Percentiles rank a stretch among this genome's conserved stretches.
Conservation (phyloP, 2,113 vertebrate species). For the Lagopus muta region DNA sequence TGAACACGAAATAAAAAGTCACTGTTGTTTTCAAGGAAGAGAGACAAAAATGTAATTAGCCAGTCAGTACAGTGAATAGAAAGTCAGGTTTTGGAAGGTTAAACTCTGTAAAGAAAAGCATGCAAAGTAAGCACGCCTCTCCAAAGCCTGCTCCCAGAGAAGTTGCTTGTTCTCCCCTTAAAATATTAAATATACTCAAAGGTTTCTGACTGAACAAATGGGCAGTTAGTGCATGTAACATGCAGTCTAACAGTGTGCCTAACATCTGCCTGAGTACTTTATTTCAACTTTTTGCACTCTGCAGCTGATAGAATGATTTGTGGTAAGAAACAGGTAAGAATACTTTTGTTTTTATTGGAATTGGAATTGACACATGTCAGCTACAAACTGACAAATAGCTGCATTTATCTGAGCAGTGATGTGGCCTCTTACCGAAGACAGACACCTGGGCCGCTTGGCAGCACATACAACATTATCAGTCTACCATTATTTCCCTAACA, state of each 20-base stretch:
- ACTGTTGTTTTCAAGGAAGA: not conserved
- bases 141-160: not conserved
- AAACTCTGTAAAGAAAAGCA: not conserved
- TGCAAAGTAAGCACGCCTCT: not conserved
- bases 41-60: not conserved
- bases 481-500: not conserved
- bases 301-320: not conserved
- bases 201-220: not conserved
- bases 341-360: not conserved
- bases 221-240: not conserved
- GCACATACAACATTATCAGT: not conserved
- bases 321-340: not conserved
- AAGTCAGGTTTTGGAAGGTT: not conserved
- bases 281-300: not conserved
- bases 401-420: not conserved
- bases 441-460: not conserved
- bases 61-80: not conserved
- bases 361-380: constrained; percentile 5
- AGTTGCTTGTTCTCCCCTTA: not conserved
- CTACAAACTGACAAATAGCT: not conserved
- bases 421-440: not conserved
- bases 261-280: not conserved
- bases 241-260: fast-evolving
- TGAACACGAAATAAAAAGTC: not conserved
- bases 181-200: not conserved